phyloP scores from a whole-genome alignment of 2,113 vertebrate species.

The Tetrao urogallus region DNA sequence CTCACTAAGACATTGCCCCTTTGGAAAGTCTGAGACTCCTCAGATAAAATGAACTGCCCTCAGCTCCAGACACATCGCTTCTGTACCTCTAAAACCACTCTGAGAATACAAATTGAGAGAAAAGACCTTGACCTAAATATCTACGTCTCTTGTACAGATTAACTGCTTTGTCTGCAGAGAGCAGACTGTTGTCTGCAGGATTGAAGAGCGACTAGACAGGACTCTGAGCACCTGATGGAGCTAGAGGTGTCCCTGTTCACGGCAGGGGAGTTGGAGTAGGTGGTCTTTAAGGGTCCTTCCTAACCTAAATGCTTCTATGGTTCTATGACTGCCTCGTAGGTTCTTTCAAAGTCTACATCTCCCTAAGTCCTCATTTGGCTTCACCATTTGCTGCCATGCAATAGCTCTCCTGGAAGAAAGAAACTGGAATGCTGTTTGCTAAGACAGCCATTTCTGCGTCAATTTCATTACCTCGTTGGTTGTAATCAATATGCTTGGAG shows the following conservation, averaged over 20 bases:
- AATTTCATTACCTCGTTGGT: not conserved
- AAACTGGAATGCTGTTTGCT: not conserved
- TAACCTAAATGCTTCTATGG: too few species aligned
- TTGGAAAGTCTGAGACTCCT: not conserved
- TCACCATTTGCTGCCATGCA: not conserved
- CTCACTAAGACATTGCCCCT: not conserved
- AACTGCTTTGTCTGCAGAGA: not conserved
- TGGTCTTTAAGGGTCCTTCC: too few species aligned
- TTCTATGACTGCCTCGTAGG: not conserved
- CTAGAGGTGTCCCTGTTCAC: too few species aligned
- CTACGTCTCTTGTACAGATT: not conserved
- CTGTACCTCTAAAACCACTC: not conserved
- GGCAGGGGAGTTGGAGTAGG: too few species aligned
- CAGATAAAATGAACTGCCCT: not conserved
- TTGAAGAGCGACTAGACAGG: not conserved
- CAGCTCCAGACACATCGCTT: not conserved
- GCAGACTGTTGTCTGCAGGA: not conserved
- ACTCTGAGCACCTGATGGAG: too few species aligned
- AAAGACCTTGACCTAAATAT: not conserved
- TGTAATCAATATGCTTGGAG: not conserved
- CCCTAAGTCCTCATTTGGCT: not conserved
- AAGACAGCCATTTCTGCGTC: not conserved
- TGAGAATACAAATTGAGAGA: not conserved
- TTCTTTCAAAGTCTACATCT: not conserved
- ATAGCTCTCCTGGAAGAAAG: not conserved